These are phyloP conservation scores for Tineola bisselliella DNA, from an alignment of 2,888 invertebrate species.

Conservation along the genomic window DNA sequence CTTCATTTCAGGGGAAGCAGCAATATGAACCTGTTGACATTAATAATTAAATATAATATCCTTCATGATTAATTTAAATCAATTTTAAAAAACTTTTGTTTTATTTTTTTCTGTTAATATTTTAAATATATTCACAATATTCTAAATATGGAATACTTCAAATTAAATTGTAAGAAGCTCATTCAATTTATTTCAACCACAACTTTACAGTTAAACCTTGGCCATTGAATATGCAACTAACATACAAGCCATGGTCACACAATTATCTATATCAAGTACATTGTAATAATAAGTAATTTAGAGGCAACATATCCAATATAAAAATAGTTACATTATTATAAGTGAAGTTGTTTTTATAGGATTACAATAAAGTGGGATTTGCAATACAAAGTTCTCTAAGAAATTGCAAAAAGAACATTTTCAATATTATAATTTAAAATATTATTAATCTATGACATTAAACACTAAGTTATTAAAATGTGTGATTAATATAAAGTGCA, in stretches of 20 bases:
- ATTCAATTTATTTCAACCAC: not conserved
- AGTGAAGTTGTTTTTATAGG: not conserved
- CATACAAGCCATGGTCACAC: not conserved
- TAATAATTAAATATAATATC: not conserved
- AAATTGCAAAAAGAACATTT: no score
- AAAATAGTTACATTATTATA: not conserved
- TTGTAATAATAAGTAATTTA: not conserved
- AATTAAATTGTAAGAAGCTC: not conserved
- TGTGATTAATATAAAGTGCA: no score
- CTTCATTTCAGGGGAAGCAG: constrained; percentile 62
- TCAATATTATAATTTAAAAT: no score
- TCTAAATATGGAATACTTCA: no score
- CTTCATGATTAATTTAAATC: no score
- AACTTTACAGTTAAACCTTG: not conserved
- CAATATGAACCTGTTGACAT: constrained; percentile 51
- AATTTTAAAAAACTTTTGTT: no score
- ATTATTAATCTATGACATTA: no score
- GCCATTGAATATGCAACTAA: not conserved
- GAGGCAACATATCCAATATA: not conserved
- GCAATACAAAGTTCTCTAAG: no score
- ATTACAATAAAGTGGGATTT: no score
- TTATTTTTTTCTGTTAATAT: no score
- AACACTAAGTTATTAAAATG: no score
- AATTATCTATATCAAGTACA: constrained; percentile 3
- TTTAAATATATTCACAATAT: no score